Evolutionary conservation across 2,113 vertebrate genomes (phyloP), one percentile per base, ranked within the genome.

Genomic region (Rhombomys opimus): DNA sequence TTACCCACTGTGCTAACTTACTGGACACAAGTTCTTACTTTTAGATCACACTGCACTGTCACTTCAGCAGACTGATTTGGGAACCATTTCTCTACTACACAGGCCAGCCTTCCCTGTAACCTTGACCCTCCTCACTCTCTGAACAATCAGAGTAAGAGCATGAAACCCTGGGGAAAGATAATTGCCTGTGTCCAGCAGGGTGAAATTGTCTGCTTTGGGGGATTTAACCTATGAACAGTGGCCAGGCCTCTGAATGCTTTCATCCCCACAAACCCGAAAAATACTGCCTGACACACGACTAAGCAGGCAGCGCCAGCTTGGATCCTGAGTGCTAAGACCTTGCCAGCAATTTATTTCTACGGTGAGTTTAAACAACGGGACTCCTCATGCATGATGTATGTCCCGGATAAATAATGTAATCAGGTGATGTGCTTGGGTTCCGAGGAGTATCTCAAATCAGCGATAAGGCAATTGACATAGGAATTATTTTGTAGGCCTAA

Each of bases 401-500:
- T 77, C 84, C 13, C 5, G 87, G 87, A 70, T 85, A 93, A 96
- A 95, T 25, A 76, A 93, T 52, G 72, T 32, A 73, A 90, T 77
- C 96, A 54, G 77, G 70, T 52, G 52, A 22, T 96, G 2, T 12
- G 52, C 59, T 89, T 96, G 87, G 2, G 54, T 17, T 0, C 32
- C 41, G 25, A 78, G 67, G 46, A 15, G 0, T 68, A 22, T 96
- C 90, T 97, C 91, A 68, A 63, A 35, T 52, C 94, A 57, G 89
- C 32, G 52, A 88, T 32, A 92, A 54, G 52, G 12, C 35, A 93
- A 95, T 13, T 70, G 25, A 15, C 13, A 95, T 82, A 1, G 23
- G 63, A 84, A 95, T 96, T 97, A 72, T 59, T 9, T 10, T 88
- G 14, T 10, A 95, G 90, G 75, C 50, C 77, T 95, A 22, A 96